Evolutionary conservation across 2,888 invertebrate genomes (phyloP).

Genomic region (Stenchaetothrips biformis): DNA sequence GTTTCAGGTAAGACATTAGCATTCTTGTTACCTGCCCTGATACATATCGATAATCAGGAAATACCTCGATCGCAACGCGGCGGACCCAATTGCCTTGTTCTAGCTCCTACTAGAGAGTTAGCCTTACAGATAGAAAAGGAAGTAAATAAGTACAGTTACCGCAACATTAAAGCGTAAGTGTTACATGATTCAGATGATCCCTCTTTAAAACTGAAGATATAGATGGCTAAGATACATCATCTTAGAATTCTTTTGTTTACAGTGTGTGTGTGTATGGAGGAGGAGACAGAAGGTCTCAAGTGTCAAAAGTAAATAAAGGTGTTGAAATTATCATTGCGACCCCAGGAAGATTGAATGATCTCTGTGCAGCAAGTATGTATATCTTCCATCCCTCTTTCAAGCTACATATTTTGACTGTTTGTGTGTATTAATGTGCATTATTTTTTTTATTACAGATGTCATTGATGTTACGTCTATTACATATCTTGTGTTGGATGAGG

Average conservation of each 20-base stretch:
- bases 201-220: conserved; percentile 4
- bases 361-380: conserved; percentile 58
- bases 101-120: conserved; percentile 90
- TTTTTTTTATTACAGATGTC: conserved; percentile 45
- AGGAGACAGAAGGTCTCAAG: conserved; percentile 73
- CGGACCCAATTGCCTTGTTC: conserved; percentile 80
- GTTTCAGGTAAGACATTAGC: conserved; percentile 83
- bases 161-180: conserved; percentile 73
- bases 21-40: conserved; percentile 84
- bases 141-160: conserved; percentile 82
- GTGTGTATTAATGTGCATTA: background rate
- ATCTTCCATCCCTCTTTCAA: background rate
- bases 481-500: conserved; percentile 89
- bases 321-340: conserved; percentile 94
- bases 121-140: conserved; percentile 91
- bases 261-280: conserved; percentile 91
- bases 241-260: conserved; percentile 34
- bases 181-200: background rate
- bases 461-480: conserved; percentile 76
- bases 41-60: conserved; percentile 84
- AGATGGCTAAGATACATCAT: background rate
- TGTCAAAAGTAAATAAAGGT: conserved; percentile 66
- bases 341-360: conserved; percentile 87
- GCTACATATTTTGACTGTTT: conserved; percentile 10
- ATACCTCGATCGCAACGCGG: conserved; percentile 64